Conservation (phyloP, 2,888 invertebrate species). For the Augochlorella aurata region DNA sequence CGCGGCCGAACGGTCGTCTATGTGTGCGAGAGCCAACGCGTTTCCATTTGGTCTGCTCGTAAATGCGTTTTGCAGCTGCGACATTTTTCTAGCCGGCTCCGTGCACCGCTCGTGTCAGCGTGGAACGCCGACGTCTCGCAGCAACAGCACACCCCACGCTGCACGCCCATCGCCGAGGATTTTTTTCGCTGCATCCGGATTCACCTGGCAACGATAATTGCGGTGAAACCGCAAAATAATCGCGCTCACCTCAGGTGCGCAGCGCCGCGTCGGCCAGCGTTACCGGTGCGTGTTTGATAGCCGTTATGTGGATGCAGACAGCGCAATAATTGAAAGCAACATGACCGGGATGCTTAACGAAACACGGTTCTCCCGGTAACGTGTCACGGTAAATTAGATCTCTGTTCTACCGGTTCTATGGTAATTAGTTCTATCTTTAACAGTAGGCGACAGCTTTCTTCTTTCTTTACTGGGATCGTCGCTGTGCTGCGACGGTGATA, state of each 20-base stretch:
- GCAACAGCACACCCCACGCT: no score
- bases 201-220: slow-evolving; percentile 70
- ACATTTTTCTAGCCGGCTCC: slow-evolving; percentile 71
- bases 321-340: background rate
- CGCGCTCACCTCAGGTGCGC: slow-evolving; percentile 13
- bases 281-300: background rate
- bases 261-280: background rate
- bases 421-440: background rate
- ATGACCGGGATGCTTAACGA: background rate
- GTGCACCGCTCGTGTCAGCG: background rate
- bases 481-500: no score
- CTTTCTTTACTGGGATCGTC: background rate
- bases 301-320: background rate
- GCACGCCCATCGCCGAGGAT: slow-evolving; percentile 49
- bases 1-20: background rate
- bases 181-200: slow-evolving; percentile 58
- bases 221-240: slow-evolving; percentile 46
- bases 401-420: background rate
- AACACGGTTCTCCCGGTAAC: background rate
- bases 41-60: slow-evolving; percentile 40
- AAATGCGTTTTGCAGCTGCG: slow-evolving; percentile 70
- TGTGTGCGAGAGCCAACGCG: background rate
- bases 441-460: background rate
- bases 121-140: background rate
- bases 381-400: background rate